phyloP scores from a whole-genome alignment of 2,113 vertebrate species.

The Tinamus guttatus region DNA sequence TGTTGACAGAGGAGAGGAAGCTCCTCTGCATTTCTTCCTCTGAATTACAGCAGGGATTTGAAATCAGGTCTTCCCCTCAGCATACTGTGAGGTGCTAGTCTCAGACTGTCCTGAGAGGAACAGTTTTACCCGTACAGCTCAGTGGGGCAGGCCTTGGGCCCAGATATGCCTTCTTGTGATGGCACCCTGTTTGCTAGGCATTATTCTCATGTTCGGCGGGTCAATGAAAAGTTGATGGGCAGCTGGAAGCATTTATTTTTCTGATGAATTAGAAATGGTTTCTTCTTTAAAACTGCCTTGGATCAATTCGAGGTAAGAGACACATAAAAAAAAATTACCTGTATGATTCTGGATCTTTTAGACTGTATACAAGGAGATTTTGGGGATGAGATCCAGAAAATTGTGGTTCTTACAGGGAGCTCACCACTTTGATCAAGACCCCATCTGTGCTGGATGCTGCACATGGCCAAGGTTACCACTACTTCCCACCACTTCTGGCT shows the following conservation, averaged over 20 bases:
- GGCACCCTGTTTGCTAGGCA: accelerated
- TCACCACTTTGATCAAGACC: background rate
- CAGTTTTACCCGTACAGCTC: background rate
- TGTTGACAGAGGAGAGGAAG: background rate
- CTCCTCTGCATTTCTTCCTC: background rate
- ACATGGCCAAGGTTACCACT: background rate
- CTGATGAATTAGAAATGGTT: background rate
- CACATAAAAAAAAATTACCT: background rate
- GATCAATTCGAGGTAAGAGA: background rate
- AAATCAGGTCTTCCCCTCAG: background rate
- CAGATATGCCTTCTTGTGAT: background rate
- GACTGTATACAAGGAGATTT: background rate
- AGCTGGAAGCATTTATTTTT: background rate
- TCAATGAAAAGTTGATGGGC: background rate
- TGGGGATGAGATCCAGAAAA: background rate
- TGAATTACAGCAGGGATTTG: background rate
- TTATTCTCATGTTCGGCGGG: background rate
- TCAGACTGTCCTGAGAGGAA: background rate
- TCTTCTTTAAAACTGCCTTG: background rate
- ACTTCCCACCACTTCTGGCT: background rate
- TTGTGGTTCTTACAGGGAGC: background rate
- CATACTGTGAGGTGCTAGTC: background rate
- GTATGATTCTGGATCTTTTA: background rate
- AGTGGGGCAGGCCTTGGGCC: background rate
- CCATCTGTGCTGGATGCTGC: background rate